phyloP scores from a whole-genome alignment of 2,888 invertebrate genomes.

The Erebia palarica region DNA sequence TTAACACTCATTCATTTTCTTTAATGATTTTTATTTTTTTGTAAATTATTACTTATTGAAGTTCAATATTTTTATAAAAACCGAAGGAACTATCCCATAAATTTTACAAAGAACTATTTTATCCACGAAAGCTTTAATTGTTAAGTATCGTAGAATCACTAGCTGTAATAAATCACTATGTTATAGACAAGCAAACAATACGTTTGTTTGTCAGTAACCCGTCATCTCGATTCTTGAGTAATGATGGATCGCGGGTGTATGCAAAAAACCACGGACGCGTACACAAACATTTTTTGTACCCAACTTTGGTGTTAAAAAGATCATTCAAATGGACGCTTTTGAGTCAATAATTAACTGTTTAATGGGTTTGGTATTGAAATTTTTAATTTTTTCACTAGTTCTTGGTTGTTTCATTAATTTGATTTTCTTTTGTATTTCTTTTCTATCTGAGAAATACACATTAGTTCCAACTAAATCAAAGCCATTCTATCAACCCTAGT shows the following conservation, averaged over 20 bases:
- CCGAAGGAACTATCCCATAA: not conserved
- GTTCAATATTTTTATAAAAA: not conserved
- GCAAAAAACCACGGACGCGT: conserved; percentile 58
- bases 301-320: conserved; percentile 10
- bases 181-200: conserved; percentile 65
- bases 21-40: not conserved
- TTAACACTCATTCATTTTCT: not conserved
- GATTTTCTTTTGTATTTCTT: not conserved
- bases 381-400: conserved; percentile 5
- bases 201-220: conserved; percentile 67
- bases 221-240: conserved; percentile 56
- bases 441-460: too few species aligned
- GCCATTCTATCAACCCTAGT: too few species aligned
- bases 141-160: not conserved
- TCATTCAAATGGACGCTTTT: conserved; percentile 12
- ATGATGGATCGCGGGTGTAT: conserved; percentile 58
- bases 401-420: conserved; percentile 4
- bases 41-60: not conserved
- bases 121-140: conserved; percentile 6
- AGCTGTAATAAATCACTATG: conserved; percentile 59
- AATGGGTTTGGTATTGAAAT: conserved; percentile 18
- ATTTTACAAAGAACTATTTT: not conserved
- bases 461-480: not conserved
- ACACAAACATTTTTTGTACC: conserved; percentile 29
- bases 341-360: conserved; percentile 21